These are phyloP conservation scores for Columbina picui DNA, from an alignment of 2,113 vertebrate species.

Conservation along the genomic window DNA sequence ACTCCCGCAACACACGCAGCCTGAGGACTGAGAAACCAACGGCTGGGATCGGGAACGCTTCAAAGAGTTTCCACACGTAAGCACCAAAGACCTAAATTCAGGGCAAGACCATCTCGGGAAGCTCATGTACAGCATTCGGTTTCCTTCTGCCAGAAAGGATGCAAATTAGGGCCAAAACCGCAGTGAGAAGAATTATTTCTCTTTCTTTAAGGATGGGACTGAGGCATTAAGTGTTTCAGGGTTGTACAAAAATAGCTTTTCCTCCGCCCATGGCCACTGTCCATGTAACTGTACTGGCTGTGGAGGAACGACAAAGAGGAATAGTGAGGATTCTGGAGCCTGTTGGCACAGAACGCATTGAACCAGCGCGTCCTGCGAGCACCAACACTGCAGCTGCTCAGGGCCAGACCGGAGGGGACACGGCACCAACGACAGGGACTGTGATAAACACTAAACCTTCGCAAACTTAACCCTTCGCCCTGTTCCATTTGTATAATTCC, in stretches of 20 bases:
- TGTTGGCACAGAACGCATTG: no score
- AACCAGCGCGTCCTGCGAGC: not conserved
- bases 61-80: not conserved
- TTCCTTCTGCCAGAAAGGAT: not conserved
- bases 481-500: not conserved
- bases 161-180: not conserved
- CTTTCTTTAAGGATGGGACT: not conserved
- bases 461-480: rapidly evolving
- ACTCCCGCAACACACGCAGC: not conserved
- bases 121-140: not conserved
- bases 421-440: not conserved
- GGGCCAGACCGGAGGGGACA: not conserved
- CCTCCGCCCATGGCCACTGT: not conserved
- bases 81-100: not conserved
- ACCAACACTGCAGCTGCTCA: not conserved
- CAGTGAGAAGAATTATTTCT: not conserved
- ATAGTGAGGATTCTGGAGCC: not conserved
- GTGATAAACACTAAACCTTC: not conserved
- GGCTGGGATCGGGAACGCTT: not conserved
- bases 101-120: not conserved
- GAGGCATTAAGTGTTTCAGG: not conserved
- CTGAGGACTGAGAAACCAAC: not conserved
- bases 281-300: not conserved
- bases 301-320: not conserved
- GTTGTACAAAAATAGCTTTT: not conserved